Evolutionary conservation across 2,797 vertebrate species (phyloP).

Genomic region (Lutjanus argentimaculatus): DNA sequence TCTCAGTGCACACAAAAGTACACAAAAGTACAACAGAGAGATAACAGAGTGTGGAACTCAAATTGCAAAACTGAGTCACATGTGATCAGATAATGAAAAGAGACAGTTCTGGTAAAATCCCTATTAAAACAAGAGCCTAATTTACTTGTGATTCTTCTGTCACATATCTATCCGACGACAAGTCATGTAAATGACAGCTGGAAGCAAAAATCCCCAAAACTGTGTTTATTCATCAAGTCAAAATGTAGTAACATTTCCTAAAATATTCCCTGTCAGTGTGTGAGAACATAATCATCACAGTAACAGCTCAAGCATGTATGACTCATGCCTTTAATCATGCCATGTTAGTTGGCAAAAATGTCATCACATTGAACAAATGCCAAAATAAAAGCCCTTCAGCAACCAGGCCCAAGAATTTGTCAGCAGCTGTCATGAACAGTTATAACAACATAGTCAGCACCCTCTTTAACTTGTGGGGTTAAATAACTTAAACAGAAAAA

Average conservation of each 20-base stretch:
- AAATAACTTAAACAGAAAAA: slow-evolving; percentile 20
- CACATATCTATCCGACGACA: slow-evolving; percentile 3
- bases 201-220: not conserved
- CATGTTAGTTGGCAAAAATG: slow-evolving; percentile 50
- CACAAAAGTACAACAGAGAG: not conserved
- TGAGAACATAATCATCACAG: slow-evolving; percentile 26
- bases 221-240: not conserved
- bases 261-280: slow-evolving; percentile 45
- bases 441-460: slow-evolving; percentile 24
- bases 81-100: slow-evolving; percentile 7
- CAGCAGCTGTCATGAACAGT: slow-evolving; percentile 47
- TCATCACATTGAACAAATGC: slow-evolving; percentile 43
- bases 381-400: slow-evolving; percentile 51
- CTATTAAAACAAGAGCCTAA: not conserved
- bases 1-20: not conserved
- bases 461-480: slow-evolving; percentile 1
- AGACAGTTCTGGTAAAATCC: not conserved
- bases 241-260: slow-evolving; percentile 7
- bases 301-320: slow-evolving; percentile 41
- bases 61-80: slow-evolving; percentile 6
- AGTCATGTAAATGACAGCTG: not conserved
- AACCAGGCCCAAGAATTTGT: slow-evolving; percentile 31
- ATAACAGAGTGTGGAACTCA: not conserved
- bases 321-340: slow-evolving; percentile 55
- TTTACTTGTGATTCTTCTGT: not conserved